Base-by-base conservation (phyloP, 2,113 vertebrate genomes). In the Sardina pilchardus region DNA sequence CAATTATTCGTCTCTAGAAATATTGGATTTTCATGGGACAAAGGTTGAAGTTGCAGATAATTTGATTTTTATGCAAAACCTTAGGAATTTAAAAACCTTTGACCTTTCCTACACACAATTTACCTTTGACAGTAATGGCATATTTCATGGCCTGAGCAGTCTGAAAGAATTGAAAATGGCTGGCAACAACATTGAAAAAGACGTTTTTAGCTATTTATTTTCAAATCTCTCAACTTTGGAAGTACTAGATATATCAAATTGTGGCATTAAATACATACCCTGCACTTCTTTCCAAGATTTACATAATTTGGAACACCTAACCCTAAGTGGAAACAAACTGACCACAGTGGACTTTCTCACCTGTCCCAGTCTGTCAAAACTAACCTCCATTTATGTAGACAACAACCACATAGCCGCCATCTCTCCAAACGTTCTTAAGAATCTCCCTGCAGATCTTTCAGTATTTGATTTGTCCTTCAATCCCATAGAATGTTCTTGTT, bases 391-490 rank as follows among this genome's bases (percentile, higher is more conserved):
- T 1, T 26, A 34, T 34, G 26, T 26, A 12, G n/a, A 30, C 2
- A 9, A 12, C 9, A 71, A 71, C 26, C 8, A 71, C 10, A 71
- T 71, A 71, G 63, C 26, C 26, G 10, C 1, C n/a, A 71, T 71
- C 81, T 34, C 17, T 24, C 50, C 12, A 10, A 47, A 89, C 36
- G 82, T 91, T 45, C 78, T 87, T 6, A 87, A 86, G 0, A 89
- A 93, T 24, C 88, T 97, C 0, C 93, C 94, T 7, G 4, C 6
- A 45, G 89, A 89, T 12, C 82, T 90, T 30, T 84, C 81, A 14
- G 63, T 26, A 10, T 75, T 90, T 80, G 85, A 87, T 36, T 44
- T 89, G 16, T 88, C 87, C 19, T 87, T 42, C 42, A 90, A 90
- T 84, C 88, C 90, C 7, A 86, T 90, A 7, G 82, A 88, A 14